Percentiles rank a stretch among this genome's conserved stretches.
Conservation (phyloP, 1,140 invertebrate species). For the Drosophila rhopaloa region DNA sequence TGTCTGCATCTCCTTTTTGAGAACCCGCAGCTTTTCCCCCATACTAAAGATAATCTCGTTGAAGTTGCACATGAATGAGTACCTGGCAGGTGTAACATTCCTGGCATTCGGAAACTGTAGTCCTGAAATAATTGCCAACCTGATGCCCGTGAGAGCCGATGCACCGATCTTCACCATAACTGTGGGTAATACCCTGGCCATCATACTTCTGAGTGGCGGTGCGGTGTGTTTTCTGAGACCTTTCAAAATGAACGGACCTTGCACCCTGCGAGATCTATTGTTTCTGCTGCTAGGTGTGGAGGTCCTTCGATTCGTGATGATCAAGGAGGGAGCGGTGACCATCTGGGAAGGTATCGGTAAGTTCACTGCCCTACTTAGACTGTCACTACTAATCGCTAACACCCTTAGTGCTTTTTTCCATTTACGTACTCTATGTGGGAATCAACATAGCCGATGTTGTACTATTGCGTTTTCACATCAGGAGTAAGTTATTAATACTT, state of each 20-base stretch:
- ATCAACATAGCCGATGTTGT: constrained; percentile 34
- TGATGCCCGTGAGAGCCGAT: constrained; percentile 53
- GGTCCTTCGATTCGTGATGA: constrained; percentile 18
- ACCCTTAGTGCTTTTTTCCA: constrained; percentile 5
- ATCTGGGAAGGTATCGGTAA: constrained; percentile 17
- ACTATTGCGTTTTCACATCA: constrained; percentile 28
- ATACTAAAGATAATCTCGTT: constrained; percentile 38
- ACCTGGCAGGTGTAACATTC: constrained; percentile 49
- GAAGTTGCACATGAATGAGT: constrained; percentile 53
- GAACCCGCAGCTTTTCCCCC: constrained; percentile 30
- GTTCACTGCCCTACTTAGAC: neutral
- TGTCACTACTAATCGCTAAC: neutral
- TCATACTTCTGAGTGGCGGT: constrained; percentile 48
- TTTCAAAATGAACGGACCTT: constrained; percentile 40
- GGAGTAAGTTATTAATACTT: constrained; percentile 17
- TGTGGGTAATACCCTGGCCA: constrained; percentile 39
- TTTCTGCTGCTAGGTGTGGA: constrained; percentile 37
- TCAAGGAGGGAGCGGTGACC: neutral
- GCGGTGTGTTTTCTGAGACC: constrained; percentile 42
- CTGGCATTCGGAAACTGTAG: constrained; percentile 48
- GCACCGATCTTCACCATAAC: constrained; percentile 51
- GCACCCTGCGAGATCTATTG: constrained; percentile 41
- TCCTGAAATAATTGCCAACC: constrained; percentile 48
- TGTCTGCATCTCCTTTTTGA: neutral
- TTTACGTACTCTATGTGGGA: constrained; percentile 30